A percentile compares a stretch with the other conserved stretches of the same genome.
phyloP scores from a whole-genome alignment of 2,113 vertebrate genomes.

The Heterotilapia buettikoferi region DNA sequence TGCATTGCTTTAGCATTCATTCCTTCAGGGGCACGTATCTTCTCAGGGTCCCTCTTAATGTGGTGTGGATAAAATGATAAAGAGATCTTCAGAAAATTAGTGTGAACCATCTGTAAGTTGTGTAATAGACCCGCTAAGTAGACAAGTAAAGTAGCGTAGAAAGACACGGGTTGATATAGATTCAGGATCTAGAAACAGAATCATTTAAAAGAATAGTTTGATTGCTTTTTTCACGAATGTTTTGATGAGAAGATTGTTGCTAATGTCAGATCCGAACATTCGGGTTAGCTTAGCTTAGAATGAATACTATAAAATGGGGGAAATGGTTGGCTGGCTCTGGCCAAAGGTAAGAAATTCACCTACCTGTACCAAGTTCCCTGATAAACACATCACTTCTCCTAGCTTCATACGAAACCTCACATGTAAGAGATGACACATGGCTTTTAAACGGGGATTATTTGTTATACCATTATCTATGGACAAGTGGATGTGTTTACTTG shows the following conservation, averaged over 20 bases:
- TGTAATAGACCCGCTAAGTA: neutral
- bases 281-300: neutral
- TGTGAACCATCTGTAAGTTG: neutral
- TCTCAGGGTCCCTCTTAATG: conserved; percentile 39
- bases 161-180: neutral
- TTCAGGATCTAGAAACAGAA: neutral
- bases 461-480: neutral
- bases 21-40: neutral
- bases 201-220: neutral
- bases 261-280: neutral
- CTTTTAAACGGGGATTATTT: neutral
- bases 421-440: neutral
- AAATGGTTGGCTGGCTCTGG: neutral
- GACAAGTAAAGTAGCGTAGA: neutral
- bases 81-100: neutral
- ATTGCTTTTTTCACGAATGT: accelerated
- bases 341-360: neutral
- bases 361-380: neutral
- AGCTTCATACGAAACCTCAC: neutral
- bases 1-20: conserved; percentile 10
- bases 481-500: neutral
- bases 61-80: neutral
- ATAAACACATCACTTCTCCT: neutral
- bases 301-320: accelerated
- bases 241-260: neutral